Evolutionary conservation across 2,797 vertebrate species (phyloP).

Genomic region (Sciurus carolinensis): DNA sequence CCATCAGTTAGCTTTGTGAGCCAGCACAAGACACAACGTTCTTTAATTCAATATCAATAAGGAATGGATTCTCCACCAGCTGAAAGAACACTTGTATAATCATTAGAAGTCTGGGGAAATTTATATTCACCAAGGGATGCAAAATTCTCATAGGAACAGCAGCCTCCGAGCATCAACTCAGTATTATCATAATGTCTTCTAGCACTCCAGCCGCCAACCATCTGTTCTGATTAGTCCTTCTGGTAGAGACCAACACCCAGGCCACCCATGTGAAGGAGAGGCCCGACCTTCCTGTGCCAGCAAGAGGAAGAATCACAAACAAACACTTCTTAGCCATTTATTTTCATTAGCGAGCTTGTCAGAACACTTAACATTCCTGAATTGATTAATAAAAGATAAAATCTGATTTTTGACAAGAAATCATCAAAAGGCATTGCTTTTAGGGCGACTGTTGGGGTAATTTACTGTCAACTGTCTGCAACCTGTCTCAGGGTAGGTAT

Average conservation of each 20-base stretch:
- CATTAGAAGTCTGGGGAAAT: neutral
- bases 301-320: slow-evolving; percentile 11
- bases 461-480: neutral
- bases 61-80: neutral
- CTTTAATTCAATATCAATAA: neutral
- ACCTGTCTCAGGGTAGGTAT: neutral
- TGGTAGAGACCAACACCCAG: neutral
- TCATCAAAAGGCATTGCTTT: neutral
- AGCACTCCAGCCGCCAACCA: neutral
- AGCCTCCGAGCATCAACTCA: neutral
- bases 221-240: neutral
- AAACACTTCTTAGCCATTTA: slow-evolving; percentile 26
- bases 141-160: neutral
- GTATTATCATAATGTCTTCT: neutral
- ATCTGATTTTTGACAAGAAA: slow-evolving; percentile 38
- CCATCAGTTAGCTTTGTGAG: neutral
- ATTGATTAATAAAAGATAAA: slow-evolving; percentile 41
- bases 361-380: neutral
- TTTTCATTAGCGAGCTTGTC: slow-evolving; percentile 29
- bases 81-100: neutral
- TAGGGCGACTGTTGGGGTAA: neutral
- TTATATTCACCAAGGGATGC: neutral
- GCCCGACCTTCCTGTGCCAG: neutral
- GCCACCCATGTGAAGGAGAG: neutral
- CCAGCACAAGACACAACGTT: neutral